Evolutionary conservation across 2,888 invertebrate species (phyloP).

Genomic region (Lycia hirtaria): DNA sequence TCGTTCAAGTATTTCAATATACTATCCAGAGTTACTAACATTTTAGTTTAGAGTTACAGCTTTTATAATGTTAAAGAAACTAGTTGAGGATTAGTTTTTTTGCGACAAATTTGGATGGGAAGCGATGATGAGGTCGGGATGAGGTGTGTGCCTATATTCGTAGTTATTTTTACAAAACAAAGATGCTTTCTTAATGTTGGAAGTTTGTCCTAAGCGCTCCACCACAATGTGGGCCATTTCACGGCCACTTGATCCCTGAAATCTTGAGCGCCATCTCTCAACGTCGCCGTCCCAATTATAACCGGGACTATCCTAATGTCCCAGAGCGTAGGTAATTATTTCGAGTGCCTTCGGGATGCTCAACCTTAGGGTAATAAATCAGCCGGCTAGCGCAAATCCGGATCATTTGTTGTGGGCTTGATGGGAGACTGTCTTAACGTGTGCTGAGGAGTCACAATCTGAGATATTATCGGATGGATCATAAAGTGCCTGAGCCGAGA

Average conservation of each 20-base stretch:
- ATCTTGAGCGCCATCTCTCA: slow-evolving; percentile 40
- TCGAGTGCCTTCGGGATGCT: slow-evolving; percentile 40
- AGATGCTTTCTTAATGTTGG: no score
- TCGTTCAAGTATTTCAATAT: no score
- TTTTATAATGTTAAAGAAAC: no score
- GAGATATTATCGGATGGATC: not conserved
- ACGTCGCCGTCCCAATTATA: slow-evolving; percentile 43
- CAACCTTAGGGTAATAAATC: slow-evolving; percentile 43
- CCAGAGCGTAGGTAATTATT: slow-evolving; percentile 45
- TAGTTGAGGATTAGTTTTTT: no score
- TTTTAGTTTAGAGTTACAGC: no score
- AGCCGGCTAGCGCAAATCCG: slow-evolving; percentile 40
- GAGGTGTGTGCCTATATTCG: no score
- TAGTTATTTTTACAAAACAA: no score
- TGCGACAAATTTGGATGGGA: no score
- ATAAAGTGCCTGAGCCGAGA: not conserved
- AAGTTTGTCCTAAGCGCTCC: slow-evolving; percentile 18
- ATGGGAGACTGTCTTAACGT: slow-evolving; percentile 31
- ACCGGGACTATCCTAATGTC: slow-evolving; percentile 44
- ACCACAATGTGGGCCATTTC: slow-evolving; percentile 20
- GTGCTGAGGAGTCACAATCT: slow-evolving; percentile 9
- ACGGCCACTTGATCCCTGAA: slow-evolving; percentile 36
- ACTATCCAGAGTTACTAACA: no score
- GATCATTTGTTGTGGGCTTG: slow-evolving; percentile 41
- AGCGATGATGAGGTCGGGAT: no score